A percentile compares a stretch with the other conserved stretches of the same genome.
Conservation (phyloP, 2,888 invertebrate genomes). For the Drosophila macrospina region DNA sequence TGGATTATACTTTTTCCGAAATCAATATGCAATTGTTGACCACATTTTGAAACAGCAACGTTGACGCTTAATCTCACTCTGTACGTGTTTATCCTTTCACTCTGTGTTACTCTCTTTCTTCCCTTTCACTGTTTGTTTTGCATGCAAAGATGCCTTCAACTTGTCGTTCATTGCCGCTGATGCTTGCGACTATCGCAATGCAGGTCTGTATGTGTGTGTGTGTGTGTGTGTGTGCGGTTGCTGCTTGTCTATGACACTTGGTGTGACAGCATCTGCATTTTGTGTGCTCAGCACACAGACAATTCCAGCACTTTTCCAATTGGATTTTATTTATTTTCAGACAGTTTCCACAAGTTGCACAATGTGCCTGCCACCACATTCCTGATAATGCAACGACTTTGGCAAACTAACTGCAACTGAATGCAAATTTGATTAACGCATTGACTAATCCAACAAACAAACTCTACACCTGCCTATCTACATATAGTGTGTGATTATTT, state of each 20-base stretch:
- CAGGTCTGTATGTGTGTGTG: slow-evolving; percentile 7
- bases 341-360: slow-evolving; percentile 29
- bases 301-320: slow-evolving; percentile 53
- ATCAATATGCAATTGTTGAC: slow-evolving; percentile 14
- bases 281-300: slow-evolving; percentile 43
- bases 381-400: slow-evolving; percentile 17
- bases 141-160: slow-evolving; percentile 35
- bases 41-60: neutral
- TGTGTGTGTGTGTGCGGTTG: slow-evolving; percentile 20
- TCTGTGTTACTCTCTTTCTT: neutral
- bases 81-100: neutral
- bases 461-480: neutral
- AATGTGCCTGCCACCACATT: slow-evolving; percentile 20
- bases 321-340: slow-evolving; percentile 56
- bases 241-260: slow-evolving; percentile 41
- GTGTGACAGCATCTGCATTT: slow-evolving; percentile 57
- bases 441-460: neutral
- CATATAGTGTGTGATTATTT: neutral
- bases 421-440: slow-evolving; percentile 11
- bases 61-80: neutral
- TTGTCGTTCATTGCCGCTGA: slow-evolving; percentile 30
- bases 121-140: slow-evolving; percentile 11
- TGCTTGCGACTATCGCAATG: slow-evolving; percentile 8
- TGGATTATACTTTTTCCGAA: slow-evolving; percentile 16
- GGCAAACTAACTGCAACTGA: neutral